These are phyloP conservation scores for Pristionchus entomophagus DNA, from an alignment of 2,888 invertebrate species.

Conservation along the genomic window DNA sequence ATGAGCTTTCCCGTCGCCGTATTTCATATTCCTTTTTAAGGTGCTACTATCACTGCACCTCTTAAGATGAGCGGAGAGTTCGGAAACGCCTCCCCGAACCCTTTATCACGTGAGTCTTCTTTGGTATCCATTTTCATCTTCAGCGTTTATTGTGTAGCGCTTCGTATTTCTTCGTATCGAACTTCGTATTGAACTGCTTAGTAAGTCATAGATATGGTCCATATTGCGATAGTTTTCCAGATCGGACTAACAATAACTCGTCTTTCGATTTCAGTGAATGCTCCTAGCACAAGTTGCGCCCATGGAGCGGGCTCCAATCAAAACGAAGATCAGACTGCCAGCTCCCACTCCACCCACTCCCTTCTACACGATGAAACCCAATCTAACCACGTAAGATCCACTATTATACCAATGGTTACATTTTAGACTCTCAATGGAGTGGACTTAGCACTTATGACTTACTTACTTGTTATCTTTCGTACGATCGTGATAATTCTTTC, in stretches of 20 bases:
- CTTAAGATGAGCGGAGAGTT: slow-evolving; percentile 19
- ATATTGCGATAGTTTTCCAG: background rate
- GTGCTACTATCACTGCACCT: background rate
- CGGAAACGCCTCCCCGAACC: slow-evolving; percentile 36
- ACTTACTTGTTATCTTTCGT: too few relatives aligned
- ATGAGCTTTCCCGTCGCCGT: too few relatives aligned
- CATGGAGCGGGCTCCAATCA: slow-evolving; percentile 52
- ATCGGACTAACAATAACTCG: background rate
- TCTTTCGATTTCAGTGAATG: slow-evolving; percentile 6
- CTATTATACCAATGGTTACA: background rate
- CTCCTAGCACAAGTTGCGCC: slow-evolving; percentile 22
- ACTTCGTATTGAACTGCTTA: too few relatives aligned
- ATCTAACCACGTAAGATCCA: slow-evolving; percentile 59
- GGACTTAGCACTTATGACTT: background rate
- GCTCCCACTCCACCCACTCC: slow-evolving; percentile 49
- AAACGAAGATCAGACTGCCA: slow-evolving; percentile 58
- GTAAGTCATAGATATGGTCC: too few relatives aligned
- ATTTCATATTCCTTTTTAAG: background rate
- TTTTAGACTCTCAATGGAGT: too few relatives aligned
- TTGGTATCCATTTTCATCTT: background rate
- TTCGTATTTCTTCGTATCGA: background rate
- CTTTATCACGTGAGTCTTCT: slow-evolving; percentile 18
- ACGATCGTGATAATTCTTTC: too few relatives aligned
- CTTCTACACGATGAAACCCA: slow-evolving; percentile 61
- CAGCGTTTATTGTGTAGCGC: too few relatives aligned